Evolutionary conservation across 2,797 vertebrate species (phyloP), one percentile per base, ranked within the genome.

Genomic region (Vipera latastei): DNA sequence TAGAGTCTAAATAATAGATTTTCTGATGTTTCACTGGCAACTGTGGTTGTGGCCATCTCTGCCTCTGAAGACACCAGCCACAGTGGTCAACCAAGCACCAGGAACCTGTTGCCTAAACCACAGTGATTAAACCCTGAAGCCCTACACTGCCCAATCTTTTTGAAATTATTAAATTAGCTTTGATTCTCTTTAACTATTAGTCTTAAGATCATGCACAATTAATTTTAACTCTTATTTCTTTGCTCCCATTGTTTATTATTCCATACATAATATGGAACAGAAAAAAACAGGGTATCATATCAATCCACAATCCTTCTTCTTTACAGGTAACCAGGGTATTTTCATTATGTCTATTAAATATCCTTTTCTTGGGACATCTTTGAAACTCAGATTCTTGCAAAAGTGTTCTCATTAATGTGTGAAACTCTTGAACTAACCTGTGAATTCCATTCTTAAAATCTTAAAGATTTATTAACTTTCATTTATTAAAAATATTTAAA

Each of bases 211-310:
- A 57, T 59, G 55, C 61, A 60, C 38, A 32, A n/a, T 59, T 73
- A 83, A 56, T 61, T 61, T 44, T 44, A 63, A 32, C 12, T 6
- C 86, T 56, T 6, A 53, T 85, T 48, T 91, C 26, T 63, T 69
- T 22, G 14, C 13, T 22, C 44, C 53, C 51, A n/a, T 56, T 89
- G 14, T 53, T n/a, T 6, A 38, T 61, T 32, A 48, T n/a, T 61
- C 59, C 32, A 57, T 25, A 65, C 32, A 32, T 32, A 44, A 11
- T 89, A 91, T 89, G 86, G 69, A 86, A 56, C 51, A 88, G 90
- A 61, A 56, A 60, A 59, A 89, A 93, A 93, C 90, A 93, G 92
- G 92, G 90, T 93, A 93, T 85, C n/a, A 22, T 88, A 93, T 69
- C 90, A 93, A 91, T 91, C 69, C 87, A 92, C 48, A 4, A 89